phyloP scores from a whole-genome alignment of 2,888 invertebrate genomes.

The Drosophila austrosaltans region DNA sequence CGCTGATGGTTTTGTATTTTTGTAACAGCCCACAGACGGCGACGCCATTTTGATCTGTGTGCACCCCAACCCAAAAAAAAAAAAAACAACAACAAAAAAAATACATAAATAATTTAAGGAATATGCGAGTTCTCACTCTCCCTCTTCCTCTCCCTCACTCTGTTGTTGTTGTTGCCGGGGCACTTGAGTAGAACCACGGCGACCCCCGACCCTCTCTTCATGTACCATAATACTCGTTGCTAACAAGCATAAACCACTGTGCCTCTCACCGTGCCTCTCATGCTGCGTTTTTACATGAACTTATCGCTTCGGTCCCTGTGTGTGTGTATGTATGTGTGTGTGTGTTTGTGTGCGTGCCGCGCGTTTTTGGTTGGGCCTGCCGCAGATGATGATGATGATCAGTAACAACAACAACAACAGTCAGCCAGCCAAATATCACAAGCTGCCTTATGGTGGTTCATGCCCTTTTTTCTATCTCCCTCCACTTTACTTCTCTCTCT shows the following conservation, averaged over 20 bases:
- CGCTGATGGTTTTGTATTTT: conserved; percentile 15
- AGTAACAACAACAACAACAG: conserved; percentile 43
- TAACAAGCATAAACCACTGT: conserved; percentile 51
- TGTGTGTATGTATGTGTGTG: conserved; percentile 17
- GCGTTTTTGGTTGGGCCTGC: conserved; percentile 76
- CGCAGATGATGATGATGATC: conserved; percentile 70
- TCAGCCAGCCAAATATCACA: conserved; percentile 16
- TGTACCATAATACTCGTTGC: conserved; percentile 5
- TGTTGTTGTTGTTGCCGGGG: conserved; percentile 12
- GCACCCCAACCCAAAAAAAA: conserved; percentile 13
- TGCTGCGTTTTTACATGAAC: conserved; percentile 10
- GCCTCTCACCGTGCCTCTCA: conserved; percentile 20
- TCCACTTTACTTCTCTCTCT: background rate
- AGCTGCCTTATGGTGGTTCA: conserved; percentile 18
- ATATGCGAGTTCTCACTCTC: background rate
- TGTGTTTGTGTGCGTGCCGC: conserved; percentile 65
- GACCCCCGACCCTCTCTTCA: conserved; percentile 8
- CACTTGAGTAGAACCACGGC: conserved; percentile 19
- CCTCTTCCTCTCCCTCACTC: background rate
- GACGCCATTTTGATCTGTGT: conserved; percentile 20
- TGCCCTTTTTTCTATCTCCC: conserved; percentile 5
- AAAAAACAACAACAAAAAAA: conserved; percentile 1
- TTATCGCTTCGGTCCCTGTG: conserved; percentile 2
- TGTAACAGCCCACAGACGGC: conserved; percentile 21
- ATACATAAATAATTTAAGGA: conserved; percentile 11